Evolutionary conservation across 92 coral and sea anemone genomes (phyloP), one percentile per base, ranked within the genome.

Genomic region (Scolanthus callimorphus): DNA sequence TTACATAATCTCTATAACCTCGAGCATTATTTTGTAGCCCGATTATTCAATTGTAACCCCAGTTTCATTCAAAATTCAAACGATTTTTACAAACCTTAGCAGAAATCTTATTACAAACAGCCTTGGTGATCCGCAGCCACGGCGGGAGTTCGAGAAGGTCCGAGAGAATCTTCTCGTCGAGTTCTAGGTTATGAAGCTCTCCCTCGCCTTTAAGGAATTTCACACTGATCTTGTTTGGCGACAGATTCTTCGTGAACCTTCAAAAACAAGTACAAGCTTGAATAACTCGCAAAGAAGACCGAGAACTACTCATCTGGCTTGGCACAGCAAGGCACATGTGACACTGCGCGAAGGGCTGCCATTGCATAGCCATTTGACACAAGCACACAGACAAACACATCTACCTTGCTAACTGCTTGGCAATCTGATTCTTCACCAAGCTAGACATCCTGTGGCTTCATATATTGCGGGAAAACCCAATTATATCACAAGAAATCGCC

Each of bases 131-230:
- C 4, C 99, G 96, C 49, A 94, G 80, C 86, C 96, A 94, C 24
- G 99, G 99, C n/a, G 99, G 99, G 27, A 94, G 45, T 39, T 94
- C 99, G 30, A 94, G 62, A 24, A 94, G 58, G 12, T 94, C 99
- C 0, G 99, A 73, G 2, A 94, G 80, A 6, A 90, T 84, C n/a
- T 75, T 81, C 30, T 94, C 99, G 50, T 94, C 85, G 13, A 94
- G 67, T 54, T 94, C 99, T 30, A 94, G 81, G 65, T 94, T 94
- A 48, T 90, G 91, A 9, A 94, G 83, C 63, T 94, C 99, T 8
- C 99, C 99, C 67, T 94, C 99, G 51, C 99, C 99, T 71, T 94
- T 94, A 11, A 94, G 85, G 60, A 94, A 94, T 79, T 94, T 94
- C 43, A 94, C 71, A 73, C 96, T 94, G 39, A 94, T 94, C 70